phyloP scores from a whole-genome alignment of 2,797 vertebrate species.

The Gymnopithys bicolor region DNA sequence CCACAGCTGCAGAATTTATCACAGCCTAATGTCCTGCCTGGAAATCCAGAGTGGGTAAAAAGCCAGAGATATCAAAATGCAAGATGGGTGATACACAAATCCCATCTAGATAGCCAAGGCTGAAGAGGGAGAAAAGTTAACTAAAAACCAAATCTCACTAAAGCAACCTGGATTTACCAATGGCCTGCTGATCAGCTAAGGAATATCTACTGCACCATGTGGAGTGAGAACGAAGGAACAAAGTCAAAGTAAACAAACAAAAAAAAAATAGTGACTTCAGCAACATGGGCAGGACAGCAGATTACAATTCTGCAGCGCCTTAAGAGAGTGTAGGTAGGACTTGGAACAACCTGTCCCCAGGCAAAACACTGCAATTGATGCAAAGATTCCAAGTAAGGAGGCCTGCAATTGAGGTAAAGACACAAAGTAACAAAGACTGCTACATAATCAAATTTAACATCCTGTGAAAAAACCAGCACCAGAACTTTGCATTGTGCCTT shows the following conservation, averaged over 20 bases:
- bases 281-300: not conserved
- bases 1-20: not conserved
- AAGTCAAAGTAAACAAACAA: slow-evolving; percentile 5
- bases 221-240: not conserved
- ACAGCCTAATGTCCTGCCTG: not conserved
- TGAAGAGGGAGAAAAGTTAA: not conserved
- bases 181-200: not conserved
- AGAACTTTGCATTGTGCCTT: not conserved
- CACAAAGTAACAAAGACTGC: not conserved
- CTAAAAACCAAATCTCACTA: not conserved
- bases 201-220: rapidly evolving
- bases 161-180: not conserved
- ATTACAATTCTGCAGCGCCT: not conserved
- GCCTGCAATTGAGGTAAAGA: not conserved
- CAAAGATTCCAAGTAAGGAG: not conserved
- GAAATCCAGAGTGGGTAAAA: not conserved
- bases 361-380: not conserved
- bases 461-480: not conserved
- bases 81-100: not conserved
- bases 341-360: not conserved
- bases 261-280: not conserved
- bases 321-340: rapidly evolving
- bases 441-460: not conserved
- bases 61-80: not conserved
- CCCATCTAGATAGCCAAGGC: not conserved